Evolutionary conservation across 2,888 invertebrate species (phyloP), one percentile per base, ranked within the genome.

Genomic region (Troglohyphantes excavatus): DNA sequence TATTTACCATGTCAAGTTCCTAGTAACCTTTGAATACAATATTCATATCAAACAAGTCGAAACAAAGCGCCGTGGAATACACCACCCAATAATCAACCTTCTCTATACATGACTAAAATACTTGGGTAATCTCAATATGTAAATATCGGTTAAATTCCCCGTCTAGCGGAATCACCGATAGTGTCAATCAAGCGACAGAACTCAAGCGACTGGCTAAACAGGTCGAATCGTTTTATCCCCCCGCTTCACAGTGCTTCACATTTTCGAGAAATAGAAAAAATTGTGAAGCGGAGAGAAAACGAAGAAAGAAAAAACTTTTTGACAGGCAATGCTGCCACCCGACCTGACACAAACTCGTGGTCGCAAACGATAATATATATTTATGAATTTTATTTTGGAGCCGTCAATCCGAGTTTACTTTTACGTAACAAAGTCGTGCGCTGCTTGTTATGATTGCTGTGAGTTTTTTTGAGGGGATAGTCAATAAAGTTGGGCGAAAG

Each of bases 351-450:
- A 86, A 86, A 78, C 85, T 78, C 21, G 53, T 61, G 61, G 68
- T 75, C 63, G 76, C 76, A 70, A 78, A 78, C 78, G 85, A 86
- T 86, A 86, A 86, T 86, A 86, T 85, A 86, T 86, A 86, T 86
- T 86, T 78, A 78, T 86, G 70, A 86, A 86, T 86, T 86, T 84
- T 86, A 76, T 67, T 86, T 78, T 33, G 17, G 19, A 53, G 27
- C 21, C 73, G 83, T 83, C 83, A 83, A 83, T 73, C 73, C 39
- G 61, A 83, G 73, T 63, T 46, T 39, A 83, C 46, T 83, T 83
- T 83, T 83, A 65, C 63, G 83, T 83, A 46, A 63, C 81, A 29
- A 21, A 53, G 61, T 73, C 63, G 19, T 26, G 6, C 43, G 27
- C 26, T 61, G 43, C 63, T 78, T 78, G 78, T 78, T 78, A 78